Conservation (phyloP, 64 coral and sea anemone species). For the Porites lutea region DNA sequence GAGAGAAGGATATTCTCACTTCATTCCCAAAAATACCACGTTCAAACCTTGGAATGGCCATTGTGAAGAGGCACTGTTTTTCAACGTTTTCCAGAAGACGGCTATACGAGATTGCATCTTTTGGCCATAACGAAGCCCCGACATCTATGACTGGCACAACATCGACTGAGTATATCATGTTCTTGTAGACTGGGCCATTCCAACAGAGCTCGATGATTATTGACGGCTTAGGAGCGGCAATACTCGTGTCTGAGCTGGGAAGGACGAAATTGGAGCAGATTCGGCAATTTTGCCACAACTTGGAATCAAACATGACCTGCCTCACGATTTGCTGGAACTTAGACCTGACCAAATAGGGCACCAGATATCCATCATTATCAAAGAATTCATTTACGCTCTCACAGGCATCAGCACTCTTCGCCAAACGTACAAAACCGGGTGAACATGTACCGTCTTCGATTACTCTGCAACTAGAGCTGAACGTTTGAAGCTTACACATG, state of each 20-base stretch:
- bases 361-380: conserved; percentile 26
- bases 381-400: conserved; percentile 21
- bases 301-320: conserved; percentile 36
- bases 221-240: conserved; percentile 25
- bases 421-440: conserved; percentile 59
- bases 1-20: conserved; percentile 49
- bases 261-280: conserved; percentile 59
- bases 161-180: conserved; percentile 58
- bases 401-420: not conserved
- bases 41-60: conserved; percentile 50
- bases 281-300: conserved; percentile 38
- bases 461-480: conserved; percentile 23
- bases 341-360: conserved; percentile 33
- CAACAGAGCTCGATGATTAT: conserved; percentile 63
- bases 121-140: conserved; percentile 36
- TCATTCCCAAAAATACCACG: conserved; percentile 48
- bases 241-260: conserved; percentile 8
- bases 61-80: conserved; percentile 40
- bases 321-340: conserved; percentile 25
- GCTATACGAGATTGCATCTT: conserved; percentile 4
- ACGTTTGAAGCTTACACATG: conserved; percentile 60
- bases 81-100: conserved; percentile 9
- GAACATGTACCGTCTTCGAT: conserved; percentile 38
- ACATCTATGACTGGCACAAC: conserved; percentile 52
- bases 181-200: conserved; percentile 60